A percentile compares a stretch with the other conserved stretches of the same genome.
phyloP scores from a whole-genome alignment of 2,888 invertebrate species.

The Blastobasis adustella region DNA sequence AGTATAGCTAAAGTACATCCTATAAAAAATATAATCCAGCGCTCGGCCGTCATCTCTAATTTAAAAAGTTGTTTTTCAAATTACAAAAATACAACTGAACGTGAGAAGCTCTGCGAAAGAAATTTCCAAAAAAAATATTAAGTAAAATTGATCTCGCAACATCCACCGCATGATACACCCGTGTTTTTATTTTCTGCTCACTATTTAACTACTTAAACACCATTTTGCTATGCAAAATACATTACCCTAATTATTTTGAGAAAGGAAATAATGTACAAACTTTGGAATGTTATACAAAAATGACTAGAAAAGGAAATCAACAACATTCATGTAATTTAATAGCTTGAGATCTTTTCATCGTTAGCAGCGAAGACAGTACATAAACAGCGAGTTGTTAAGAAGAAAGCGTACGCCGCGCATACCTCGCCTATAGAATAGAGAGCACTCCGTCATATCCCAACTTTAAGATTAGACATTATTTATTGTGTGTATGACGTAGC shows the following conservation, averaged over 20 bases:
- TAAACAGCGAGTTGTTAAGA: slow-evolving; percentile 2
- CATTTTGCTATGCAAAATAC: slow-evolving; percentile 73
- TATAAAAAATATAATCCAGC: slow-evolving; percentile 72
- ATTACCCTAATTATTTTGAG: slow-evolving; percentile 54
- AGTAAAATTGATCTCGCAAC: slow-evolving; percentile 21
- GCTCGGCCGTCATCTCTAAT: slow-evolving; percentile 60
- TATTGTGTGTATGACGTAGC: no score
- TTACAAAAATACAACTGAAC: slow-evolving; percentile 55
- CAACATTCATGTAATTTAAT: slow-evolving; percentile 30
- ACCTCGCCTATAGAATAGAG: no score
- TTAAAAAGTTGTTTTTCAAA: slow-evolving; percentile 52
- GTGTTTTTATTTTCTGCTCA: slow-evolving; percentile 40
- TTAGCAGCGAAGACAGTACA: slow-evolving; percentile 10
- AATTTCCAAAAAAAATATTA: slow-evolving; percentile 20
- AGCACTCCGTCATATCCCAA: no score
- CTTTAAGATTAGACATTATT: no score
- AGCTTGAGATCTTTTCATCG: slow-evolving; percentile 51
- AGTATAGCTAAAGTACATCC: slow-evolving; percentile 68
- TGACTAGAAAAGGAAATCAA: slow-evolving; percentile 61
- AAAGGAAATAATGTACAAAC: slow-evolving; percentile 51
- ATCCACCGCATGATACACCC: slow-evolving; percentile 40
- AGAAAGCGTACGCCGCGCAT: not conserved
- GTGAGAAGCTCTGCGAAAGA: slow-evolving; percentile 36
- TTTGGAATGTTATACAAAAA: slow-evolving; percentile 67
- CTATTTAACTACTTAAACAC: slow-evolving; percentile 56